A percentile compares a stretch with the other conserved stretches of the same genome.
Conservation (phyloP, 2,113 vertebrate genomes). For the Rhinichthys klamathensis region DNA sequence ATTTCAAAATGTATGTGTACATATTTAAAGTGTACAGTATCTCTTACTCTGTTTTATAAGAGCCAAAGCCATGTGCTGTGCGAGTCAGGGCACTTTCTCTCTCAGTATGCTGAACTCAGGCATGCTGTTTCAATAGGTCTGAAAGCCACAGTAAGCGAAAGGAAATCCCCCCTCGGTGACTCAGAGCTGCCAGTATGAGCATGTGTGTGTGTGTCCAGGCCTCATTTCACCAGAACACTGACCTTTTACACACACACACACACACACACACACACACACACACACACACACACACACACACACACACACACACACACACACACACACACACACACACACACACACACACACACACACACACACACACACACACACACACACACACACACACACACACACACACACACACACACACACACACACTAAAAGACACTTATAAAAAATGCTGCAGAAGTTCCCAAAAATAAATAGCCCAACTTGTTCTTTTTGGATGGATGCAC, state of each 20-base stretch:
- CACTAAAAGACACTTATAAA: not conserved
- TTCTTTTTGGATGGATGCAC: not conserved
- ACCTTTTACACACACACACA: slow-evolving; percentile 22
- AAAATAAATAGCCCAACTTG: slow-evolving; percentile 15
- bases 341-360: slow-evolving; percentile 5
- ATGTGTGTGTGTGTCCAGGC: slow-evolving; percentile 44
- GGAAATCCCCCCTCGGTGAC: slow-evolving; percentile 61
- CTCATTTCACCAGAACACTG: slow-evolving; percentile 40
- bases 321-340: not conserved
- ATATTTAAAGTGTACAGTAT: not conserved
- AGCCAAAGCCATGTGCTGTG: not conserved
- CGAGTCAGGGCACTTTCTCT: not conserved
- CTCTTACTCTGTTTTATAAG: not conserved
- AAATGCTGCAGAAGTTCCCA: slow-evolving; percentile 28
- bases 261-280: not conserved
- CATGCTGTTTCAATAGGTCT: slow-evolving; percentile 53
- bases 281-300: not conserved
- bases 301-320: not conserved
- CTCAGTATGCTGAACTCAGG: slow-evolving; percentile 22
- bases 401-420: slow-evolving; percentile 24
- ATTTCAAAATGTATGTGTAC: not conserved
- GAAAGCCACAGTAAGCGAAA: slow-evolving; percentile 52
- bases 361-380: no score
- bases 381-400: no score
- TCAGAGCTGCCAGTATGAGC: slow-evolving; percentile 43